Evolutionary conservation across 1,140 invertebrate species (phyloP).

Genomic region (Drosophila sechellia): DNA sequence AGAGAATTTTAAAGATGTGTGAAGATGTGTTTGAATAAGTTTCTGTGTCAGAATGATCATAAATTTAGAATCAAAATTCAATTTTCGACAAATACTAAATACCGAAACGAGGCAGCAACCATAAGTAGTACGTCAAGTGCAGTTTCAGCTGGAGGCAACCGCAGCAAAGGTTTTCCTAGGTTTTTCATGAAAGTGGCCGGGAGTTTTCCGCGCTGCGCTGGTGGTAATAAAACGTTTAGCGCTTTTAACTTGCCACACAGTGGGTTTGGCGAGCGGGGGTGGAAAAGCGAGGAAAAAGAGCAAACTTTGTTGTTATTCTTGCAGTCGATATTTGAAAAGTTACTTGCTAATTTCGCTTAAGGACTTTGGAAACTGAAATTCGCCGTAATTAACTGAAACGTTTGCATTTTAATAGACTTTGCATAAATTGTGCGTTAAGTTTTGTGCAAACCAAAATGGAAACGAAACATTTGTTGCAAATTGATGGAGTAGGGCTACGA

Average conservation of each 20-base stretch:
- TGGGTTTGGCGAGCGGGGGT: background rate
- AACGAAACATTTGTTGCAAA: slow-evolving; percentile 2
- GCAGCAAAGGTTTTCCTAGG: slow-evolving; percentile 13
- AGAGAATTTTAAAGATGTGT: no score
- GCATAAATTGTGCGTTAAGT: slow-evolving; percentile 51
- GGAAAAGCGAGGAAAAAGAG: background rate
- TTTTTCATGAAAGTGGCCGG: slow-evolving; percentile 25
- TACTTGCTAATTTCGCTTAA: slow-evolving; percentile 66
- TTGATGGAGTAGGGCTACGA: slow-evolving; percentile 4
- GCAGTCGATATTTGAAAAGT: slow-evolving; percentile 77
- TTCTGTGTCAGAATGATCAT: no score
- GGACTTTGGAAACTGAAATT: slow-evolving; percentile 70
- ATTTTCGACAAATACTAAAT: no score
- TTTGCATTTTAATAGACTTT: slow-evolving; percentile 73
- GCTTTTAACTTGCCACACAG: slow-evolving; percentile 48
- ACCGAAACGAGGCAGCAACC: slow-evolving; percentile 17
- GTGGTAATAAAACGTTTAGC: slow-evolving; percentile 68
- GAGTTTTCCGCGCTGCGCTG: slow-evolving; percentile 34
- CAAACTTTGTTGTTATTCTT: slow-evolving; percentile 56
- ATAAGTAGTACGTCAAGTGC: slow-evolving; percentile 54
- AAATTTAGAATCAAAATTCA: no score
- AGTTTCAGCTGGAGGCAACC: slow-evolving; percentile 33
- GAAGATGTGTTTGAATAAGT: no score
- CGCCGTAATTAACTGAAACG: slow-evolving; percentile 72
- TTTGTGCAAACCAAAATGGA: slow-evolving; percentile 21